Base-by-base conservation (phyloP, 2,797 vertebrate species). In the Arrhamphus sclerolepis region DNA sequence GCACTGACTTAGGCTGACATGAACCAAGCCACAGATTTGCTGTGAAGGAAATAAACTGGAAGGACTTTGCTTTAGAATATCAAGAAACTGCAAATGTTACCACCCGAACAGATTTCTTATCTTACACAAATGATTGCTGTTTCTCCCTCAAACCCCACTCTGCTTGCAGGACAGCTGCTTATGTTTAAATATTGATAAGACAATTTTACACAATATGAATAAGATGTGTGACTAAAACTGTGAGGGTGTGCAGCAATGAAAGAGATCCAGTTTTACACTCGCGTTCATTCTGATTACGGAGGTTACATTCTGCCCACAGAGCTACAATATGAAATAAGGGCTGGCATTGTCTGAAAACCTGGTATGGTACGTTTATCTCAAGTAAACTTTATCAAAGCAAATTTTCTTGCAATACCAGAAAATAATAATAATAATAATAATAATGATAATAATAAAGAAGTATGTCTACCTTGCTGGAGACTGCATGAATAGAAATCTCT, bases 231-330 rank as follows among this genome's bases (percentile, higher is more conserved):
- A 6, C 42, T 21, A 31, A 22, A 46, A 52, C 31, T 52, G 41
- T 34, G 29, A 54, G 34, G 16, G 38, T 60, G 50, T 66, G 52
- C 64, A 57, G 48, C 17, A 20, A 17, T 70, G 52, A 74, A 74
- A 68, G 43, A 29, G 21, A 66, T 1, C 20, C 4, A 7, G 13
- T 48, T 72, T 54, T 26, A 34, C 22, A 6, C 28, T 57, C 3
- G 5, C 20, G 8, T n/a, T 52, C 26, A 8, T 18, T 40, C 43
- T 48, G 62, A 55, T 49, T 44, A n/a, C 14, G 16, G 2, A 52
- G 9, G 56, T 61, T 56, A 28, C 17, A 43, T 4, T 1, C 43
- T 52, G 28, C 19, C 21, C 16, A 42, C 43, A 50, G 59, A 28
- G 8, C 16, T 26, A n/a, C n/a, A n/a, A n/a, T n/a, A 20, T 60